These are phyloP conservation scores for Alethe diademata DNA, from an alignment of 2,113 vertebrate species.

Conservation along the genomic window DNA sequence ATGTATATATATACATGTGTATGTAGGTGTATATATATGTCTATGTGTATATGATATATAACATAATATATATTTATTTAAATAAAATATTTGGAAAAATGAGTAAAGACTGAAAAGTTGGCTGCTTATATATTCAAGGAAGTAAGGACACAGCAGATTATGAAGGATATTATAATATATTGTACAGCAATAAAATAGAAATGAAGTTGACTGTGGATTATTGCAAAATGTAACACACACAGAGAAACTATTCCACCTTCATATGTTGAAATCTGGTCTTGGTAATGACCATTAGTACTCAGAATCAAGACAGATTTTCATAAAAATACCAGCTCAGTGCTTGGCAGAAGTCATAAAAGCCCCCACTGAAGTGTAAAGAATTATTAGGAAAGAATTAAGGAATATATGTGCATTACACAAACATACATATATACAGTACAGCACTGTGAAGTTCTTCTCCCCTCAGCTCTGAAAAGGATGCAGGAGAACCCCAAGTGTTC, in stretches of 20 bases:
- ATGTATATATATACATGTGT: accelerated
- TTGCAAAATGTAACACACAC: not conserved
- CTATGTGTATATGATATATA: no score
- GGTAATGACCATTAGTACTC: not conserved
- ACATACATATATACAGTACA: not conserved
- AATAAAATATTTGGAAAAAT: not conserved
- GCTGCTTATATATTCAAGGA: not conserved
- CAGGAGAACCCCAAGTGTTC: not conserved
- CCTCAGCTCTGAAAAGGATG: not conserved
- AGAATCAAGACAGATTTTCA: not conserved
- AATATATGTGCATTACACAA: not conserved
- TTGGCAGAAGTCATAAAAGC: not conserved
- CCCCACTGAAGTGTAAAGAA: not conserved
- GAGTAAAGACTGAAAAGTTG: not conserved
- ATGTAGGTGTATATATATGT: accelerated
- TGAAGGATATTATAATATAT: not conserved
- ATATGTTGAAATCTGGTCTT: not conserved
- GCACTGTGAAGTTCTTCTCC: not conserved
- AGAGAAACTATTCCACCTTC: not conserved
- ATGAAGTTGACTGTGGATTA: not conserved
- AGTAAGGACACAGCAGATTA: not conserved
- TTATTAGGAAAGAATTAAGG: not conserved
- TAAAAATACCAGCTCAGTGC: not conserved
- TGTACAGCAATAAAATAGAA: not conserved
- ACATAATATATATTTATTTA: not conserved